Percentiles rank a stretch among this genome's conserved stretches.
Evolutionary conservation across 2,113 vertebrate genomes (phyloP).

Genomic region (Leucosticte australis): DNA sequence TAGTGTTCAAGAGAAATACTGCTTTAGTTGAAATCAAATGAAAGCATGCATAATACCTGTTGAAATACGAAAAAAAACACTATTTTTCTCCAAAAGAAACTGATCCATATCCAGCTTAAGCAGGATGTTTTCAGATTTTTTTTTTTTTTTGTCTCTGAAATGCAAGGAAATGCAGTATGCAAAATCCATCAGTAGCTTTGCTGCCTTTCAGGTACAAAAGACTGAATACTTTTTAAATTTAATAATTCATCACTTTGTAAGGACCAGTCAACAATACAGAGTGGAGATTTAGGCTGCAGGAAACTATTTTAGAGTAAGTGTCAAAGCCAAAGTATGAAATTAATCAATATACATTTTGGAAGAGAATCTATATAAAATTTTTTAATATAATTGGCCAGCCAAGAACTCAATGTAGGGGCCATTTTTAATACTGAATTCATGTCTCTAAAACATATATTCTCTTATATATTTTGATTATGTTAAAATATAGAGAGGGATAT

Average conservation of each 20-base stretch:
- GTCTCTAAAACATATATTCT: neutral
- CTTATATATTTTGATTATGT: neutral
- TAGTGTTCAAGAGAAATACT: neutral
- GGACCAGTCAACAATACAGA: neutral
- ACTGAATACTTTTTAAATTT: neutral
- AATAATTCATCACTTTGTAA: neutral
- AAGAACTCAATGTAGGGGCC: neutral
- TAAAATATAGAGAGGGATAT: neutral
- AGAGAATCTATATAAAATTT: neutral
- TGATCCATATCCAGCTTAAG: neutral
- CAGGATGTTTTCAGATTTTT: neutral
- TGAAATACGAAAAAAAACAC: neutral
- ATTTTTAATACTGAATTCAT: neutral
- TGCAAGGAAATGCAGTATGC: neutral
- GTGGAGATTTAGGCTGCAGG: neutral
- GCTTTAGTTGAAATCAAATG: neutral
- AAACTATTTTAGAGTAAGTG: neutral
- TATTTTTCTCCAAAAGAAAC: neutral
- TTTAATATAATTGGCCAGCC: neutral
- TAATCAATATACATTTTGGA: neutral
- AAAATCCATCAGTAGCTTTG: neutral
- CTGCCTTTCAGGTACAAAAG: neutral
- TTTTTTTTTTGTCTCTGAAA: neutral
- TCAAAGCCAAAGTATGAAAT: neutral
- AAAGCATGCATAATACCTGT: rapidly evolving